A percentile compares a stretch with the other conserved stretches of the same genome.
Conservation (phyloP, 2,888 invertebrate species). For the Hemaris fuciformis region DNA sequence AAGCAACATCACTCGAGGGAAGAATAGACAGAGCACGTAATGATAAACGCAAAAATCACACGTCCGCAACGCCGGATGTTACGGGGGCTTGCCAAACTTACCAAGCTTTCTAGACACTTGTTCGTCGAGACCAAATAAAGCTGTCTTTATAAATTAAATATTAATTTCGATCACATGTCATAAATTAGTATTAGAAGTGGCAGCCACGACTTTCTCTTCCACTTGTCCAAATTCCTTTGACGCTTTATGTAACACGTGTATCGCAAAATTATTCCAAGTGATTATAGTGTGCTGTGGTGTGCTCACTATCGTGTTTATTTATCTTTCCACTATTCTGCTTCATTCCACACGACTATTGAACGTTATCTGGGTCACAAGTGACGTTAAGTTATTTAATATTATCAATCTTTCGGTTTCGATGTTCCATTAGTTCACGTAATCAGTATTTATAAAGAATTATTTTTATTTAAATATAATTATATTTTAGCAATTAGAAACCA, state of each 20-base stretch:
- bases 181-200: conserved; percentile 14
- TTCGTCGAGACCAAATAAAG: conserved; percentile 10
- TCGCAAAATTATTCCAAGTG: background rate
- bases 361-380: background rate
- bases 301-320: background rate
- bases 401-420: background rate
- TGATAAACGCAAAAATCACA: conserved; percentile 2
- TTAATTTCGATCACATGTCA: conserved; percentile 14
- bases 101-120: conserved; percentile 14
- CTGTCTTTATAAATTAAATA: conserved; percentile 11
- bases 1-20: background rate
- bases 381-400: background rate
- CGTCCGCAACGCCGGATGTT: conserved; percentile 15
- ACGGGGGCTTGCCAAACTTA: conserved; percentile 10
- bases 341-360: background rate
- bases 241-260: background rate
- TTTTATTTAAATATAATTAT: background rate
- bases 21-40: conserved; percentile 1
- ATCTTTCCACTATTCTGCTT: background rate
- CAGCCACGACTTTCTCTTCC: conserved; percentile 11
- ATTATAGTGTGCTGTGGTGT: background rate
- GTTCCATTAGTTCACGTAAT: background rate
- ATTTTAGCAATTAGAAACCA: background rate
- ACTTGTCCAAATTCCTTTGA: background rate
- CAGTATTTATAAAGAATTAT: too few relatives aligned